Base-by-base conservation (phyloP, 2,888 invertebrate genomes). In the Incurvaria masculella region DNA sequence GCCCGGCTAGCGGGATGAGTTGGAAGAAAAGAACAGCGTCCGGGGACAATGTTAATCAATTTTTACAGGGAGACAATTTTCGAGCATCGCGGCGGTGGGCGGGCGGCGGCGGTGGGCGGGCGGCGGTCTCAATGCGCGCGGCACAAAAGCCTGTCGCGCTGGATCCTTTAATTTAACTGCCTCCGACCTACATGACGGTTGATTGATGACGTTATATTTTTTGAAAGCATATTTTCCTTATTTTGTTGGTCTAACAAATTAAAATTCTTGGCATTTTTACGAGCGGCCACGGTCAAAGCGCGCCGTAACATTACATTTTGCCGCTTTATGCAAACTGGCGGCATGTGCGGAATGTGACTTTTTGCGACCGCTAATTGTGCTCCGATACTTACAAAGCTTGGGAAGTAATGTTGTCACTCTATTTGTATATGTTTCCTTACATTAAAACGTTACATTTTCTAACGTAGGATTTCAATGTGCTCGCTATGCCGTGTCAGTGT, bases 21-120 rank as follows among this genome's bases (percentile, higher is more conserved):
- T n/a, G n/a, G n/a, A n/a, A n/a, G n/a, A n/a, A n/a, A n/a, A n/a
- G n/a, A n/a, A n/a, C n/a, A 33, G 33, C 33, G 11, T 33, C 33
- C 33, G 62, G 65, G 41, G 65, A 64, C 65, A 66, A 67, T 69
- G 71, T 72, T 72, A 72, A 73, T 72, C 68, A 72, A 70, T 72
- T 72, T 72, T 69, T 67, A 68, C 68, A 66, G 59, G 65, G 63
- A 62, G 64, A 63, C 64, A 63, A 67, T 70, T 72, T 67, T 56
- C 62, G 62, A 63, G 62, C 63, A 65, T 66, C 61, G 63, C 66
- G 61, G 60, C 60, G 59, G 63, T 65, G 63, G 63, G 65, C 64
- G 62, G 61, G 33, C 33, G 33, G 33, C 33, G 33, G 33, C 4
- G 8, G 33, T n/a, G 33, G 33, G 33, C 33, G 33, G 33, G 33